Conservation (phyloP, 2,113 vertebrate species). For the Mustelus asterias region DNA sequence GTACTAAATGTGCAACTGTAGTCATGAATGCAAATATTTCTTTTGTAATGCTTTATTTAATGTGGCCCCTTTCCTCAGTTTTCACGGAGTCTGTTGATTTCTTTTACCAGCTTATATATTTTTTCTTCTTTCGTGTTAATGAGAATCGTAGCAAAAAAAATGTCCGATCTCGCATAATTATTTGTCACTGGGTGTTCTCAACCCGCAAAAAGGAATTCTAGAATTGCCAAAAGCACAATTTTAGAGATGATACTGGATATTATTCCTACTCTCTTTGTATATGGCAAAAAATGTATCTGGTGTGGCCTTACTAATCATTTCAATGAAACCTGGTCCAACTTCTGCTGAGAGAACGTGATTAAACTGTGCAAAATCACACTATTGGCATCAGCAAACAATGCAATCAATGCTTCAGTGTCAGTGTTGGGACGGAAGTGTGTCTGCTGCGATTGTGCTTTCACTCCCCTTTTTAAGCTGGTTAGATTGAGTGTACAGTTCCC, state of each 20-base stretch:
- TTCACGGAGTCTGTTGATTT: not conserved
- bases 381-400: not conserved
- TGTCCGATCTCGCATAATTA: not conserved
- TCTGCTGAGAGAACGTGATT: not conserved
- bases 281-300: not conserved
- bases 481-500: not conserved
- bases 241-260: not conserved
- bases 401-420: not conserved
- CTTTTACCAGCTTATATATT: not conserved
- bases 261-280: not conserved
- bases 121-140: not conserved
- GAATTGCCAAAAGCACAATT: too few species aligned
- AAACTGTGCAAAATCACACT: not conserved
- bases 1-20: not conserved
- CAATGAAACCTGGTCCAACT: not conserved
- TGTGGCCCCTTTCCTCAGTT: not conserved
- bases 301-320: not conserved
- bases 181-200: not conserved
- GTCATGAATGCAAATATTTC: not conserved
- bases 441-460: not conserved
- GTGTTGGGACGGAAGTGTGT: not conserved
- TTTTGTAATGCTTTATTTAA: conserved; percentile 16
- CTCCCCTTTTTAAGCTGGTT: not conserved
- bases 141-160: not conserved
- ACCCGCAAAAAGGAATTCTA: not conserved